A percentile compares a stretch with the other conserved stretches of the same genome.
Evolutionary conservation across 2,888 invertebrate genomes (phyloP).

Genomic region (Dorcus parallelipipedus): DNA sequence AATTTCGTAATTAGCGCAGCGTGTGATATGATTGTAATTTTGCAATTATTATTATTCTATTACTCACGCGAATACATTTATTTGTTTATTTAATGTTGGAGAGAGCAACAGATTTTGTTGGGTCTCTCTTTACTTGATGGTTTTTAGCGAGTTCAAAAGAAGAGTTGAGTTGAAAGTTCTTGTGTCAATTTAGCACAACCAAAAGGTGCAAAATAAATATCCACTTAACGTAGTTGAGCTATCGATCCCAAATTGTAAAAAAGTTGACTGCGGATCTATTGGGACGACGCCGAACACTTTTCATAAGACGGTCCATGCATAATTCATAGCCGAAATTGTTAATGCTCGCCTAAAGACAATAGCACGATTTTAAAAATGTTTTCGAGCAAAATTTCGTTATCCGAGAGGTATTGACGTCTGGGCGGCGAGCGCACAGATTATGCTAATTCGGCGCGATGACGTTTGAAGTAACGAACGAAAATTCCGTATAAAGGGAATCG

Average conservation of each 20-base stretch:
- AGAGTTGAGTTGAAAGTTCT: too few relatives aligned
- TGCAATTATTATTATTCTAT: too few relatives aligned
- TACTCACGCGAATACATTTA: too few relatives aligned
- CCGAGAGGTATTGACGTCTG: slow-evolving; percentile 20
- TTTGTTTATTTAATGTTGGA: too few relatives aligned
- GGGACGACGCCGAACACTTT: slow-evolving; percentile 14
- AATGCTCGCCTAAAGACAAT: slow-evolving; percentile 40
- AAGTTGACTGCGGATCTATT: neutral
- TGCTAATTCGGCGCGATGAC: slow-evolving; percentile 19
- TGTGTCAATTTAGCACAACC: too few relatives aligned
- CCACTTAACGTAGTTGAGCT: slow-evolving; percentile 14
- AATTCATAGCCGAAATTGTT: slow-evolving; percentile 41
- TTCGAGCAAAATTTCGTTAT: slow-evolving; percentile 22
- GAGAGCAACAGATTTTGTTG: too few relatives aligned
- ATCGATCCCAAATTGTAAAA: slow-evolving; percentile 3
- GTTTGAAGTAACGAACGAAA: neutral
- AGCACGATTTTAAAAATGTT: slow-evolving; percentile 33
- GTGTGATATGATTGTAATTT: too few relatives aligned
- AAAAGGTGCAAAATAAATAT: slow-evolving; percentile 1
- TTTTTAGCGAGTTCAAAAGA: too few relatives aligned
- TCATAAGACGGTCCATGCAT: slow-evolving; percentile 37
- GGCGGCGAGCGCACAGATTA: slow-evolving; percentile 14
- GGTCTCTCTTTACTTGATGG: too few relatives aligned
- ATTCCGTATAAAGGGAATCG: neutral
- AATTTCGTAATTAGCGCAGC: too few relatives aligned